Base-by-base conservation (phyloP, 2,888 invertebrate genomes). In the Sepiola atlantica region DNA sequence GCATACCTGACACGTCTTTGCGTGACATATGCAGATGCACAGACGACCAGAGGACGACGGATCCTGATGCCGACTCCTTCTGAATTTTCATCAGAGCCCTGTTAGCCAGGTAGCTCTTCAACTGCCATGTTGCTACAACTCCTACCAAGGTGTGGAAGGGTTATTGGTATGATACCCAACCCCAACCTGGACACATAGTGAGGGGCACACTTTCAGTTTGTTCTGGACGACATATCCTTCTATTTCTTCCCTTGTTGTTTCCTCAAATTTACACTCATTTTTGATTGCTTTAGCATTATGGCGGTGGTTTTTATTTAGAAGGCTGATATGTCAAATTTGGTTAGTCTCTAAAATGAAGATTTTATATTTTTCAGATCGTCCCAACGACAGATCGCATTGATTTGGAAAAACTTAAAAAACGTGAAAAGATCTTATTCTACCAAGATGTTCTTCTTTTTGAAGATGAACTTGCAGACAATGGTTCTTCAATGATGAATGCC, bases 391-490 rank as follows among this genome's bases (percentile, higher is more conserved):
- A 98, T 96, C 97, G 98, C 95, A 98, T 99, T 94, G 98, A 99
- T 97, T 98, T 99, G 96, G 98, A 99, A 96, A 98, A 98, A 97
- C 97, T 99, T 92, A 99, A 98, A 98, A 98, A 98, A 95, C 98
- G 98, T 96, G 99, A 99, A 96, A 98, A 98, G 97, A 99, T 99
- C 94, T 97, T 99, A 10, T 99, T 99, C 97, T 99, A 99, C 97
- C 98, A 99, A 96, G 99, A 99, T 97, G 97, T 99, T 61, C 98
- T 98, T 94, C 97, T 99, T 90, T 99, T 98, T 98, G 99, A 99
- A 98, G 99, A 99, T 98, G 99, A 99, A 97, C 97, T 99, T 93
- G 99, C 99, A 97, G 99, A 99, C 97, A 99, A 99, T 98, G 99
- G 99, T 32, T 98, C 99, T 94, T 99, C 99, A 2, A 98, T 98